phyloP scores from a whole-genome alignment of 2,797 vertebrate genomes.

The Siniperca scherzeri region DNA sequence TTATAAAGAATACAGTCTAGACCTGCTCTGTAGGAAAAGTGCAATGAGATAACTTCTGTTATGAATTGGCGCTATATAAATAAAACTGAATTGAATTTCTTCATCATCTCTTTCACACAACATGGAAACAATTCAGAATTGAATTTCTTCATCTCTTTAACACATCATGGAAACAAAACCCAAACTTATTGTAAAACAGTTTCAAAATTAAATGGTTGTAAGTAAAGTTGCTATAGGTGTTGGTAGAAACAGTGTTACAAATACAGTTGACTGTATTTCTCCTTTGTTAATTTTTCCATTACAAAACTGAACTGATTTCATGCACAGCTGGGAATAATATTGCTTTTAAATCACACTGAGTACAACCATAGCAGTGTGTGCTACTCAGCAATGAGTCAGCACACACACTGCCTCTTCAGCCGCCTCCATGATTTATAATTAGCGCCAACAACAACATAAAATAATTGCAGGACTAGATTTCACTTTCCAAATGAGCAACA shows the following conservation, averaged over 20 bases:
- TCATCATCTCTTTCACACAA: too few relatives aligned
- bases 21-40: too few relatives aligned
- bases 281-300: slow-evolving; percentile 65
- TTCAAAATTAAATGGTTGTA: neutral
- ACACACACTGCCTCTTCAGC: slow-evolving; percentile 49
- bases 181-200: neutral
- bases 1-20: too few relatives aligned
- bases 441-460: slow-evolving; percentile 76
- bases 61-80: too few relatives aligned
- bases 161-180: slow-evolving; percentile 8
- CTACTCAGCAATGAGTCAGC: slow-evolving; percentile 68
- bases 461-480: slow-evolving; percentile 74
- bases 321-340: slow-evolving; percentile 77
- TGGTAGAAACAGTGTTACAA: slow-evolving; percentile 8
- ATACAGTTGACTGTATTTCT: slow-evolving; percentile 21
- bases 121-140: too few relatives aligned
- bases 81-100: too few relatives aligned
- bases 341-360: slow-evolving; percentile 66
- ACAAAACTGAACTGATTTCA: slow-evolving; percentile 72
- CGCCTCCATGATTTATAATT: slow-evolving; percentile 73
- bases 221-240: neutral
- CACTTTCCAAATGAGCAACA: slow-evolving; percentile 79
- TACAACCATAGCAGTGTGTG: slow-evolving; percentile 59
- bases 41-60: too few relatives aligned
- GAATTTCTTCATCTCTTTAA: neutral